A percentile compares a stretch with the other conserved stretches of the same genome.
Conservation (phyloP, 2,113 vertebrate species). For the Pipra filicauda region DNA sequence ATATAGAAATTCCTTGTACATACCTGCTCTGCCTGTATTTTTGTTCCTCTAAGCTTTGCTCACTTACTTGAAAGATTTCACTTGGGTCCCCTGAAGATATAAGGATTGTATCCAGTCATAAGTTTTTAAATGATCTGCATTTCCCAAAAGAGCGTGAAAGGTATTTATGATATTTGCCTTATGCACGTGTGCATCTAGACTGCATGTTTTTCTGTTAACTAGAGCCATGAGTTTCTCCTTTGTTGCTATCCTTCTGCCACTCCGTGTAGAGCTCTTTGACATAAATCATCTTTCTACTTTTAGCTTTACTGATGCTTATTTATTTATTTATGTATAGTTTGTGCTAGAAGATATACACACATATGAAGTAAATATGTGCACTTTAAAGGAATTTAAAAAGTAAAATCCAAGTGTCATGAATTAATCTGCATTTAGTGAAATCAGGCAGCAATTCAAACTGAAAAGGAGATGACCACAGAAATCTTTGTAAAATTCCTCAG, state of each 20-base stretch:
- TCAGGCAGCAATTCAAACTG: not conserved
- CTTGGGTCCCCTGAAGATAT: not conserved
- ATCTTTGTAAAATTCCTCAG: not conserved
- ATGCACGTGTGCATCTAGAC: not conserved
- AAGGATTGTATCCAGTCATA: not conserved
- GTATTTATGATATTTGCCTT: conserved; percentile 3
- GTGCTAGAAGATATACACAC: not conserved
- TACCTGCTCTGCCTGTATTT: not conserved
- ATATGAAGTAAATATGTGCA: not conserved
- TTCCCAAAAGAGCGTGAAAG: not conserved
- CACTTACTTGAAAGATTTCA: not conserved
- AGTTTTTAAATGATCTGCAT: not conserved
- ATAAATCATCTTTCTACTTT: not conserved
- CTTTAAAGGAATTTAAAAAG: not conserved
- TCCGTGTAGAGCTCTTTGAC: not conserved
- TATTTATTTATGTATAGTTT: not conserved
- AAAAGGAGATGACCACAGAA: not conserved
- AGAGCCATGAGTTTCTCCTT: not conserved
- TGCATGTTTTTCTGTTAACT: not conserved
- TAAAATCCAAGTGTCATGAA: not conserved
- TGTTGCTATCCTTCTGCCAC: not conserved
- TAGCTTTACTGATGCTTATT: not conserved
- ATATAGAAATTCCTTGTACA: not conserved
- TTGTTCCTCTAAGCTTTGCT: not conserved
- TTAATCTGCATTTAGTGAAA: not conserved